Evolutionary conservation across 2,113 vertebrate species (phyloP), one percentile per base, ranked within the genome.

Genomic region (Pelecanoides urinatrix): DNA sequence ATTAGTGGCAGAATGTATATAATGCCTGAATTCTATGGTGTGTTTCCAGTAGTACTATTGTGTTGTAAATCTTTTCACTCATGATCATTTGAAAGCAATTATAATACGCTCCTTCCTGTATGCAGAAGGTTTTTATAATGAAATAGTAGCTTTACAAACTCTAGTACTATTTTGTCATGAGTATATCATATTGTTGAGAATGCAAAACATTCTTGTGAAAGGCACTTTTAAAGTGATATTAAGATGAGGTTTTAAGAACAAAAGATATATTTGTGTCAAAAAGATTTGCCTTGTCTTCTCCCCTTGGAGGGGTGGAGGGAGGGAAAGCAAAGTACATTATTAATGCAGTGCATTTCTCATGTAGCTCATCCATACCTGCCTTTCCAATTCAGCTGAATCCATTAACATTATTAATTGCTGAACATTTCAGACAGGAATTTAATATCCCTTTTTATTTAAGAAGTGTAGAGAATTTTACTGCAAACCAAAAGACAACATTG

Each of bases 391-490:
- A 62, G 9, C 34, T 84, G 52, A 81, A 68, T 68, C 61, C 27
- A 62, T 92, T 93, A 84, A 63, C 5, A 6, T 86, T 89, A 92
- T 91, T 91, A 95, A 91, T 90, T 90, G 36, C 61, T 86, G 53
- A 62, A 56, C 36, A 75, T 88, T 92, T 93, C 75, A 84, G 27
- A 68, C 86, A 22, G 38, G 67, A 92, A 78, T 93, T 89, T 65
- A 89, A 68, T 78, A 72, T 56, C 20, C 30, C 3, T 61, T 94
- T 92, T 83, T 93, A 79, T 93, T 63, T 71, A 59, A 78, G 44
- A 95, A 83, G 38, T 77, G 11, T 18, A 34, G 29, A 74, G 49
- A 77, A 45, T 80, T 91, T 93, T 73, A 40, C 67, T 77, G 53
- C 50, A 80, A 86, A 66, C 26, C 4, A 20, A 70, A 83, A 88